Evolutionary conservation across 2,113 vertebrate genomes (phyloP).

Genomic region (Ceuthmochares aereus): DNA sequence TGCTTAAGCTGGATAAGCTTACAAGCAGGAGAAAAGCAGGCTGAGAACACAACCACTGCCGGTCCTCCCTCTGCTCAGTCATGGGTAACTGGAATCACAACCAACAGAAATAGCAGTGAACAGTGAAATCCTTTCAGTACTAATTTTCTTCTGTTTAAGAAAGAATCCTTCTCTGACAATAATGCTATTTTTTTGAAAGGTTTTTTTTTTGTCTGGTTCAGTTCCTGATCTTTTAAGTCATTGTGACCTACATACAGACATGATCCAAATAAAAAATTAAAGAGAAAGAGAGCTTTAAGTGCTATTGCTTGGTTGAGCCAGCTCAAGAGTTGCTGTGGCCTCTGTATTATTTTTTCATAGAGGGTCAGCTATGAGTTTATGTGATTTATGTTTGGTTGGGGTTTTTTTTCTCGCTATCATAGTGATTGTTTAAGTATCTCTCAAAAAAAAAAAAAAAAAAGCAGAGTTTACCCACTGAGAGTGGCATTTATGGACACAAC

Average conservation of each 20-base stretch:
- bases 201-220: slow-evolving; percentile 31
- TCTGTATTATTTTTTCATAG: neutral
- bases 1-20: neutral
- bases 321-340: neutral
- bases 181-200: neutral
- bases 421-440: neutral
- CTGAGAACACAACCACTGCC: neutral
- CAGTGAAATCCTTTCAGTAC: neutral
- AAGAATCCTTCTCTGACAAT: neutral
- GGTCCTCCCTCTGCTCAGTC: neutral
- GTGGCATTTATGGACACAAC: neutral
- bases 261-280: slow-evolving; percentile 65
- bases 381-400: neutral
- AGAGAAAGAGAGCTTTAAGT: slow-evolving; percentile 27
- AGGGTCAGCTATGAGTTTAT: neutral
- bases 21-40: neutral
- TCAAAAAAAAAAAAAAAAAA: neutral
- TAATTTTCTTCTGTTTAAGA: neutral
- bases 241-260: slow-evolving; percentile 64
- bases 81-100: neutral
- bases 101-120: neutral
- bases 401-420: neutral
- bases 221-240: slow-evolving; percentile 23
- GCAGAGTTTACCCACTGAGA: neutral
- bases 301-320: slow-evolving; percentile 7